These are phyloP conservation scores for Tipula vernalis DNA, from an alignment of 2,888 invertebrate genomes.

Conservation along the genomic window DNA sequence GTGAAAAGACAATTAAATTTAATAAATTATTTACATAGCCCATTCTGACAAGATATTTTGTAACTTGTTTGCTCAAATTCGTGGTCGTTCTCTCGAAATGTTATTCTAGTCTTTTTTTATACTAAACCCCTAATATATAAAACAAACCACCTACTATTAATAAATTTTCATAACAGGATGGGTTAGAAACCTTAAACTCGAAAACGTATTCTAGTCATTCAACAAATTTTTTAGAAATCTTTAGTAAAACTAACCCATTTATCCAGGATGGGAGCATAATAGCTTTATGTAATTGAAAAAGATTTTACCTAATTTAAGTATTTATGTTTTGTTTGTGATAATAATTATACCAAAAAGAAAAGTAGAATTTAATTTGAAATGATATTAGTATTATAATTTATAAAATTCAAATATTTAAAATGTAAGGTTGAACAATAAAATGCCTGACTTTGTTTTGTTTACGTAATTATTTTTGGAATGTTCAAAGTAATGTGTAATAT, in stretches of 20 bases:
- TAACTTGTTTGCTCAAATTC: background rate
- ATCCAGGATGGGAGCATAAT: background rate
- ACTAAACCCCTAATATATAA: background rate
- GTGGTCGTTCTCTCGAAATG: background rate
- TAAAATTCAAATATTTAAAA: background rate
- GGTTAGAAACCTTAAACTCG: background rate
- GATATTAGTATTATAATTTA: background rate
- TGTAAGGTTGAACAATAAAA: background rate
- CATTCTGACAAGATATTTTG: background rate
- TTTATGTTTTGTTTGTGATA: background rate
- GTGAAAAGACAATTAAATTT: background rate
- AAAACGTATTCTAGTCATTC: background rate
- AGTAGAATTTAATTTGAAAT: background rate
- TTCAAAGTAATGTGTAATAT: background rate
- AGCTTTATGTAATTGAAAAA: background rate
- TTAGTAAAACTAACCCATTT: background rate
- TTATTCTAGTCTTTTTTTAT: background rate
- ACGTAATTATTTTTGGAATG: background rate
- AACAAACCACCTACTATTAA: background rate
- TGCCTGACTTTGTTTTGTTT: background rate
- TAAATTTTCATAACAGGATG: background rate
- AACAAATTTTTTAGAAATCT: background rate
- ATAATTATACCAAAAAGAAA: background rate
- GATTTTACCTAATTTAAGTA: no score
- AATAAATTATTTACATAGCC: background rate